Base-by-base conservation (phyloP, 2,888 invertebrate species). In the Mythimna ferrago region DNA sequence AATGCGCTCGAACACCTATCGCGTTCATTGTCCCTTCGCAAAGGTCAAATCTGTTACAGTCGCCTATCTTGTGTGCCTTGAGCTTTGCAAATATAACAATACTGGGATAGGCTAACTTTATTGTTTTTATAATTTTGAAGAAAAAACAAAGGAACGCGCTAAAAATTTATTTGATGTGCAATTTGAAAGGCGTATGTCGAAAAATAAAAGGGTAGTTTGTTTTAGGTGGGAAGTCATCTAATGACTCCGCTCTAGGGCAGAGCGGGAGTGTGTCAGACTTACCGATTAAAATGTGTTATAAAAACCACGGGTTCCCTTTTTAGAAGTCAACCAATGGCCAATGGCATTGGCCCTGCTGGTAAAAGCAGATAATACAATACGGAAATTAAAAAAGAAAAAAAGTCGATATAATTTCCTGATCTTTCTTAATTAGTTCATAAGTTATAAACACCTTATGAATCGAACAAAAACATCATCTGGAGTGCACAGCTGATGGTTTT, bases 21-120 rank as follows among this genome's bases (percentile, higher is more conserved):
- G 88, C 90, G 91, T 92, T 92, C 92, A 91, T 93, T 93, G 93
- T 93, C 92, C 91, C 91, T 89, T 89, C 79, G 73, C 85, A 93
- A 95, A 95, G 93, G 94, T 94, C 92, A 94, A 83, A 91, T 89
- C 89, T 87, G 86, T 86, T 86, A 86, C 81, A 82, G 74, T 86
- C 78, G 75, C 82, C 75, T 83, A 81, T 84, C 80, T 82, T 80
- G 71, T 71, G 74, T 77, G 80, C 76, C 73, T 62, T 75, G 69
- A 78, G 71, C 71, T 72, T 58, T 61, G 54, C 61, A 48, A 69
- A 75, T 66, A 78, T 54, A 81, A 77, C 61, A 58, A 80, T 56
- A 72, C 35, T 16, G 6, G 21, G 38, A 65, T 66, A 66, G 38
- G 56, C 6, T 61, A 48, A 54, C n/a, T 10, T 48, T 1, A 44